These are phyloP conservation scores for Saimiri boliviensis DNA, from an alignment of 2,113 vertebrate species.

Conservation along the genomic window DNA sequence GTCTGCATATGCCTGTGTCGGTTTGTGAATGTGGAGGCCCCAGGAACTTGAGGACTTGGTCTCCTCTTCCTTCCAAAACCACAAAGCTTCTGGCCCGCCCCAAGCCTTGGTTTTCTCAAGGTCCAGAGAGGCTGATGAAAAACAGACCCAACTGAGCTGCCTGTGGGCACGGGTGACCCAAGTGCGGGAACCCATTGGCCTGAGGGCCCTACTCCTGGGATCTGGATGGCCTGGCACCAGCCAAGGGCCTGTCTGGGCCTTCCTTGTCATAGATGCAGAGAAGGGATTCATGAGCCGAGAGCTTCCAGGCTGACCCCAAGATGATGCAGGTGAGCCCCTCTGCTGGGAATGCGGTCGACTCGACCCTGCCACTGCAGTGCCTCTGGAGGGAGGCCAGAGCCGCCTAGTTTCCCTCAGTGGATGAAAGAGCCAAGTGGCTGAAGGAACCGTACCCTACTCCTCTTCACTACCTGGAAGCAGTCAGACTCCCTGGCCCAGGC, in stretches of 20 bases:
- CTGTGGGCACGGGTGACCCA: neutral
- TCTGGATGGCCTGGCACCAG: neutral
- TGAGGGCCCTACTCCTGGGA: neutral
- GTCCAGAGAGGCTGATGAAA: conserved; percentile 56
- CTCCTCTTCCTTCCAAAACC: conserved; percentile 50
- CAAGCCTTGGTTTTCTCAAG: conserved; percentile 47
- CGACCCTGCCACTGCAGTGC: accelerated
- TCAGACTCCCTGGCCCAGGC: neutral
- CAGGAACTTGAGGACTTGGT: neutral
- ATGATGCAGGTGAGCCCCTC: neutral
- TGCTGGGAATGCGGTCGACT: accelerated
- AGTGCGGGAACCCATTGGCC: neutral
- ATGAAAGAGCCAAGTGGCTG: neutral
- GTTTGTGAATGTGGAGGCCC: neutral
- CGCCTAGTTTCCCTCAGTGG: neutral
- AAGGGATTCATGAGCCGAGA: neutral
- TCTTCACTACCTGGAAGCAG: neutral
- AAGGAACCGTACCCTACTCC: neutral
- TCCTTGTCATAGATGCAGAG: neutral
- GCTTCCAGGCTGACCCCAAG: neutral
- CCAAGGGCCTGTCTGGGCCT: neutral
- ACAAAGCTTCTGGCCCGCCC: conserved; percentile 12
- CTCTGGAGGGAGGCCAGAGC: neutral
- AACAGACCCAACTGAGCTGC: neutral
- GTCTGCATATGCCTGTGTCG: neutral